Base-by-base conservation (phyloP, 1,140 invertebrate species). In the Nomia melanderi region DNA sequence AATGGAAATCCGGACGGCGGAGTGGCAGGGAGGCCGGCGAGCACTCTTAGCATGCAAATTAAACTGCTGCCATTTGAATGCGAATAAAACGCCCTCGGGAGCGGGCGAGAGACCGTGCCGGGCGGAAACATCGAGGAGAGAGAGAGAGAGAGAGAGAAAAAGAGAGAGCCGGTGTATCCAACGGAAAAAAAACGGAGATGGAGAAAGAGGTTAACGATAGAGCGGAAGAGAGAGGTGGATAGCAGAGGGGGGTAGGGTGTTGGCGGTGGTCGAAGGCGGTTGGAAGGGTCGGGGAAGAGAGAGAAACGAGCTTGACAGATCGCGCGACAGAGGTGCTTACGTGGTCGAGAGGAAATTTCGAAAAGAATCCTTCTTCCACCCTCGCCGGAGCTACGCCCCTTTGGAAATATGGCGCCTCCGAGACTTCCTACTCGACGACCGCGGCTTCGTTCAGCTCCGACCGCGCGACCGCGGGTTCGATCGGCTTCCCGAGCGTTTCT, bases 41-140 rank as follows among this genome's bases (percentile, higher is more conserved):
- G 82, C 66, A 81, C 90, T 92, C 90, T 92, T 92, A 91, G 90
- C 91, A 92, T 92, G 91, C 90, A 92, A 92, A 92, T 92, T 91
- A 92, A 92, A 92, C 90, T 92, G 86, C 90, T 88, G 88, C 90
- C 88, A 91, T 92, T 92, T 91, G 89, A 91, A 91, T 91, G 88
- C 87, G 90, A 91, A 92, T 91, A 91, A 92, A 92, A 91, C 86
- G 87, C 83, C 80, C 81, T 81, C 79, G 86, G 82, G 84, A 87
- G 78, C 78, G 88, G 31, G 81, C 75, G 76, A 57, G 54, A 20
- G 39, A 33, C 39, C 53, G 73, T 75, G 66, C 47, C 27, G 50
- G 59, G 75, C 67, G 66, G 75, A 50, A 23, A 71, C 39, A 57
- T 50, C 78, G 79, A 8, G 47, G 7, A 36, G 33, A 36, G 1